These are phyloP conservation scores for Tanytarsus gracilentus DNA, from an alignment of 2,888 invertebrate species.

Conservation along the genomic window DNA sequence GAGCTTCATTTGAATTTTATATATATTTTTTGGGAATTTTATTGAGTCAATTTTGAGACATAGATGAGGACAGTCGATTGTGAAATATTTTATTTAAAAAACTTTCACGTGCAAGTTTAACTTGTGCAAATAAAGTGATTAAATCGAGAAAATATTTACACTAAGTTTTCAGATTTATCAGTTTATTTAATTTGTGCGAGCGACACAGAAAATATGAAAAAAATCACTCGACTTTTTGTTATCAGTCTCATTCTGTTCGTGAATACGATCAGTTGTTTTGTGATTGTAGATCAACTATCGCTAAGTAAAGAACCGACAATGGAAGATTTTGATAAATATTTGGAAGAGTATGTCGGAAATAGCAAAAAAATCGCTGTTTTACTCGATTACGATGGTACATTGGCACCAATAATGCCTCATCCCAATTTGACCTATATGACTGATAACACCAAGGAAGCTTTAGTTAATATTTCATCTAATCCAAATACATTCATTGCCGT, in stretches of 20 bases:
- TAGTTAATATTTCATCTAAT: slow-evolving; percentile 55
- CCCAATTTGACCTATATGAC: slow-evolving; percentile 61
- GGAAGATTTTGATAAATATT: slow-evolving; percentile 72
- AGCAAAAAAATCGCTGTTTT: slow-evolving; percentile 56
- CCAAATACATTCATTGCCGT: slow-evolving; percentile 61
- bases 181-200: no score
- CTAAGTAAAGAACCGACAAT: slow-evolving; percentile 44
- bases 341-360: slow-evolving; percentile 56
- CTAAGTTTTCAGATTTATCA: no score
- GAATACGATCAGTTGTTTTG: not conserved
- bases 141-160: not conserved
- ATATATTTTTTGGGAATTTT: no score
- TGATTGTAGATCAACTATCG: not conserved
- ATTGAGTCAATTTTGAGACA: no score
- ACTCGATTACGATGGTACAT: slow-evolving; percentile 65
- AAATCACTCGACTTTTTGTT: no score
- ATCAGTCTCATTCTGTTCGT: not conserved
- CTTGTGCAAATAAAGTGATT: not conserved
- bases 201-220: no score
- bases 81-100: no score
- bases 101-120: no score
- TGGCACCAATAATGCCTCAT: slow-evolving; percentile 62
- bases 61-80: no score
- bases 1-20: no score
- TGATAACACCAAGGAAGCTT: slow-evolving; percentile 53